Base-by-base conservation (phyloP, 2,888 invertebrate species). In the Augochlorella aurata region DNA sequence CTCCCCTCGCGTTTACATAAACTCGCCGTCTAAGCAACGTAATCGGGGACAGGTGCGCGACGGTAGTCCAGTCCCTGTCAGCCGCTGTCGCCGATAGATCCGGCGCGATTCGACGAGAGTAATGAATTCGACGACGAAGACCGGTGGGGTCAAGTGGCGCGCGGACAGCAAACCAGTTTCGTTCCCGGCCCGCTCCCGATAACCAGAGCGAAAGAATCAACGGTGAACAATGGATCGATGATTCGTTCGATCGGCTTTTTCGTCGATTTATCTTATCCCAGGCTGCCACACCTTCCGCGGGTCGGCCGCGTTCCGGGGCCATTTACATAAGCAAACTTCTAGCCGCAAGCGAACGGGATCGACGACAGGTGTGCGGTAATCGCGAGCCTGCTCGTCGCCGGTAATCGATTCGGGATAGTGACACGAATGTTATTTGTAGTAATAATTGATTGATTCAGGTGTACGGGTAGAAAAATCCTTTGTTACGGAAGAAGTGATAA, bases 311-410 rank as follows among this genome's bases (percentile, higher is more conserved):
- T 54, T 79, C 63, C 70, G 79, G 70, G 77, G 29, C 61, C 82
- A 88, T 88, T 88, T 88, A 83, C 89, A 88, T 89, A 88, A 87
- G 87, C 84, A 87, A 89, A 88, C 84, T 54, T 21, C 81, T 85
- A 38, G 9, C 82, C 38, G 5, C 68, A 54, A 66, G 74, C 47
- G 73, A 81, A 74, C 44, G 77, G 68, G 72, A 83, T 83, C 76
- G 87, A 87, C 76, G 85, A 87, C 87, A 87, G 85, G 87, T 87
- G 87, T 80, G 65, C 76, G 71, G 77, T 77, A 79, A 79, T 82
- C 80, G 75, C 61, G 71, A 52, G 24, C 61, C 66, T 63, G 16
- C 72, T 24, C n/a, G 18, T 49, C 61, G 24, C 18, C 52, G 73
- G 52, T 38, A 63, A 61, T 14, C 14, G 14, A 38, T 38, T 38